A percentile compares a stretch with the other conserved stretches of the same genome.
Conservation (phyloP, 2,888 invertebrate species). For the Allygus modestus region DNA sequence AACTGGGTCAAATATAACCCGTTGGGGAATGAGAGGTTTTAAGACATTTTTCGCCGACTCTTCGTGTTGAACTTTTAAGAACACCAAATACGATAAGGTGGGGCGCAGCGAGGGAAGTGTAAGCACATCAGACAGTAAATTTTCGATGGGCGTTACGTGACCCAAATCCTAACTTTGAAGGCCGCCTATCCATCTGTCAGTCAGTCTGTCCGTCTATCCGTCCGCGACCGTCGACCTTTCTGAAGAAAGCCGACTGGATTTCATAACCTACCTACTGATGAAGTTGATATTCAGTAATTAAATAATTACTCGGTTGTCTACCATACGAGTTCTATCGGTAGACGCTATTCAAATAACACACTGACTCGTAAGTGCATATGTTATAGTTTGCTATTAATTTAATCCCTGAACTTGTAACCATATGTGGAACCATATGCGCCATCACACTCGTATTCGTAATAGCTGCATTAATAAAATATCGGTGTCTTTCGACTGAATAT, state of each 20-base stretch:
- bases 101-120: neutral
- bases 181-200: constrained; percentile 25
- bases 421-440: too few relatives aligned
- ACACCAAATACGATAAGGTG: too few relatives aligned
- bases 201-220: constrained; percentile 2
- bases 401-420: too few relatives aligned
- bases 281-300: constrained; percentile 5
- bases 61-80: too few relatives aligned
- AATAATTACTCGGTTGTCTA: neutral
- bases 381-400: too few relatives aligned
- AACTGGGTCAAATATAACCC: too few relatives aligned
- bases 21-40: too few relatives aligned
- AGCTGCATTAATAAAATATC: too few relatives aligned
- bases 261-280: constrained; percentile 13
- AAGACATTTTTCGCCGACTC: too few relatives aligned
- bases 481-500: too few relatives aligned
- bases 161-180: constrained; percentile 29
- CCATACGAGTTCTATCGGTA: neutral
- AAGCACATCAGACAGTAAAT: constrained; percentile 3
- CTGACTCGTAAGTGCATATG: neutral
- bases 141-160: neutral
- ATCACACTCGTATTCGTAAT: too few relatives aligned
- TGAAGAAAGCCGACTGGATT: constrained; percentile 5
- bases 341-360: neutral
- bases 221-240: neutral